Evolutionary conservation across 2,888 invertebrate species (phyloP).

Genomic region (Andrena dorsata): DNA sequence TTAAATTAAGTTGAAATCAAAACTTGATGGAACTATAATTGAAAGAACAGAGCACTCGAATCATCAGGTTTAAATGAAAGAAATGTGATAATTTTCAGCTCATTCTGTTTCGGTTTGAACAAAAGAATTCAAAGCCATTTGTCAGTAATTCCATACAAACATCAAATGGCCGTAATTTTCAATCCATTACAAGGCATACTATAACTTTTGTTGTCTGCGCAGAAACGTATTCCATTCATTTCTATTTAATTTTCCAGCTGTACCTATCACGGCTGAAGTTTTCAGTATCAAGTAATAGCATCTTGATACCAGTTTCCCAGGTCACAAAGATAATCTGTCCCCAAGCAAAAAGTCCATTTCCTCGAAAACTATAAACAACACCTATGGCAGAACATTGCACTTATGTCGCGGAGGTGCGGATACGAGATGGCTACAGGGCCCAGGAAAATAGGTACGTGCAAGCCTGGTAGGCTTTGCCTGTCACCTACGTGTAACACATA

Average conservation of each 20-base stretch:
- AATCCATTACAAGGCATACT: too few relatives aligned
- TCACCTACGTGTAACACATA: conserved; percentile 62
- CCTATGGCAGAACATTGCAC: conserved; percentile 40
- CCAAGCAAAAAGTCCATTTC: conserved; percentile 29
- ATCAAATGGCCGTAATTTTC: too few relatives aligned
- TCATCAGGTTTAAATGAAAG: neutral
- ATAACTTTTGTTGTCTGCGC: too few relatives aligned
- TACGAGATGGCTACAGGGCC: conserved; percentile 41
- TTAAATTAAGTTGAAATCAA: neutral
- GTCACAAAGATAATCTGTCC: neutral
- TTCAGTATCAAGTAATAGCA: neutral
- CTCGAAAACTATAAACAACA: conserved; percentile 46
- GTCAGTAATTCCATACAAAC: too few relatives aligned
- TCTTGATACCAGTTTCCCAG: too few relatives aligned
- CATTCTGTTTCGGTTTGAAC: too few relatives aligned
- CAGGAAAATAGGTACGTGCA: conserved; percentile 69
- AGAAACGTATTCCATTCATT: neutral
- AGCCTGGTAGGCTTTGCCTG: conserved; percentile 70
- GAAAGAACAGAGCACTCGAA: neutral
- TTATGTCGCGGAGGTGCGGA: conserved; percentile 63
- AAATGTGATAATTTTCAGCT: neutral
- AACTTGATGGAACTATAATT: neutral
- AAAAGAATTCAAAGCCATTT: too few relatives aligned
- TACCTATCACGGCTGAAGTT: neutral
- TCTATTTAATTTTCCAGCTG: neutral